These are phyloP conservation scores for Sacculina carcini DNA, from an alignment of 2,888 invertebrate species.

Conservation along the genomic window DNA sequence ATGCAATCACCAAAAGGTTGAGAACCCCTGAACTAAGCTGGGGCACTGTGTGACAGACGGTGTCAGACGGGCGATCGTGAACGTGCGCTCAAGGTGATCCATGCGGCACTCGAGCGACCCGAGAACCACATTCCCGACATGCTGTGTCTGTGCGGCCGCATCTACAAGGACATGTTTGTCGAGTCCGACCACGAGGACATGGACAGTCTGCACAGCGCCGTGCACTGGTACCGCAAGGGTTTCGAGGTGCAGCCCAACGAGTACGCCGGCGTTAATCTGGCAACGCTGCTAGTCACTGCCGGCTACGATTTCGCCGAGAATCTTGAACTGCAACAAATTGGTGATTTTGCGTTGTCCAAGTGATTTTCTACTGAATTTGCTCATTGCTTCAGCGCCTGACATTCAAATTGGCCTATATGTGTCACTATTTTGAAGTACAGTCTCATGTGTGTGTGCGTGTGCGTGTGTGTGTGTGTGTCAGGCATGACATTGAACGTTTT, in stretches of 20 bases:
- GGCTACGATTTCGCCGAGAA: slow-evolving; percentile 84
- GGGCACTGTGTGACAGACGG: slow-evolving; percentile 29
- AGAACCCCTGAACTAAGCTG: neutral
- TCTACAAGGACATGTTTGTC: slow-evolving; percentile 89
- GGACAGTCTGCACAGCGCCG: slow-evolving; percentile 67
- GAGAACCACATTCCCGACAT: slow-evolving; percentile 92
- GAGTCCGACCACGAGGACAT: slow-evolving; percentile 75
- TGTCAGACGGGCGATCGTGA: slow-evolving; percentile 84
- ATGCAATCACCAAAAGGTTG: neutral
- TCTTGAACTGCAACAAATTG: slow-evolving; percentile 69
- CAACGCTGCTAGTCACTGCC: slow-evolving; percentile 81
- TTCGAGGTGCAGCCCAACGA: slow-evolving; percentile 97
- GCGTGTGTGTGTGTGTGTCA: too few species aligned
- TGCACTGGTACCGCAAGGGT: slow-evolving; percentile 88
- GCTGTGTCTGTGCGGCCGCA: slow-evolving; percentile 86
- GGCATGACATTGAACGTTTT: slow-evolving; percentile 83
- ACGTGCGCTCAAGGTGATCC: slow-evolving; percentile 68
- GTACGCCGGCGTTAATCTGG: slow-evolving; percentile 95
- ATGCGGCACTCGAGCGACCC: slow-evolving; percentile 65
- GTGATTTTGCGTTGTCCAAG: slow-evolving; percentile 22
- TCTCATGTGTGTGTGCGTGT: too few species aligned
- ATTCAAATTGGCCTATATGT: too few species aligned
- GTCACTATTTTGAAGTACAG: too few species aligned
- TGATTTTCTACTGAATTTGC: slow-evolving; percentile 2
- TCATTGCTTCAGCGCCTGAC: neutral